phyloP scores from a whole-genome alignment of 2,888 invertebrate genomes.

The Cephalotes varians region DNA sequence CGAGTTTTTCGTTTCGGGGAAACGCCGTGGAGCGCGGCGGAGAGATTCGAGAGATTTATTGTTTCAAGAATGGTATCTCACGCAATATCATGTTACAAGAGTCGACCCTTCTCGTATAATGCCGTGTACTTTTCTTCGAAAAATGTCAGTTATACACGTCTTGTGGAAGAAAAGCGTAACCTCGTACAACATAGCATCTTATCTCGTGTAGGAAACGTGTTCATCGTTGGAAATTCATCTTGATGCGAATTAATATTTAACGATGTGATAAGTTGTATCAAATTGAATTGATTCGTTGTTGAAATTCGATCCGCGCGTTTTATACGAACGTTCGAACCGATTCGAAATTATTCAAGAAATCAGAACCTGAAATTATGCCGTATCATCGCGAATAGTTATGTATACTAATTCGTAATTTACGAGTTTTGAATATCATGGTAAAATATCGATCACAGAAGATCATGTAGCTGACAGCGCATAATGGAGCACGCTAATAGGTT shows the following conservation, averaged over 20 bases:
- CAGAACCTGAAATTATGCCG: background rate
- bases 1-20: slow-evolving; percentile 60
- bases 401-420: slow-evolving; percentile 11
- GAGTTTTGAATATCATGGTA: slow-evolving; percentile 21
- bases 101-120: slow-evolving; percentile 45
- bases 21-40: slow-evolving; percentile 6
- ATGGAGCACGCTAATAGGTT: slow-evolving; percentile 44
- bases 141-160: slow-evolving; percentile 20
- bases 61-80: slow-evolving; percentile 51
- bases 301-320: background rate
- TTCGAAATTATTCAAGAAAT: background rate
- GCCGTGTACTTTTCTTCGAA: slow-evolving; percentile 46
- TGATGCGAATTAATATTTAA: background rate
- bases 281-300: background rate
- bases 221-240: background rate
- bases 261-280: background rate
- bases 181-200: background rate
- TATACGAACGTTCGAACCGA: too few species aligned
- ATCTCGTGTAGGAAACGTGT: background rate
- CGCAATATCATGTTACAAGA: slow-evolving; percentile 53
- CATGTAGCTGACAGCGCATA: slow-evolving; percentile 51
- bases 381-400: background rate
- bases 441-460: slow-evolving; percentile 47
- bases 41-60: slow-evolving; percentile 51
- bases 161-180: background rate